A percentile compares a stretch with the other conserved stretches of the same genome.
phyloP scores from a whole-genome alignment of 2,113 vertebrate genomes.

The Strix aluco region DNA sequence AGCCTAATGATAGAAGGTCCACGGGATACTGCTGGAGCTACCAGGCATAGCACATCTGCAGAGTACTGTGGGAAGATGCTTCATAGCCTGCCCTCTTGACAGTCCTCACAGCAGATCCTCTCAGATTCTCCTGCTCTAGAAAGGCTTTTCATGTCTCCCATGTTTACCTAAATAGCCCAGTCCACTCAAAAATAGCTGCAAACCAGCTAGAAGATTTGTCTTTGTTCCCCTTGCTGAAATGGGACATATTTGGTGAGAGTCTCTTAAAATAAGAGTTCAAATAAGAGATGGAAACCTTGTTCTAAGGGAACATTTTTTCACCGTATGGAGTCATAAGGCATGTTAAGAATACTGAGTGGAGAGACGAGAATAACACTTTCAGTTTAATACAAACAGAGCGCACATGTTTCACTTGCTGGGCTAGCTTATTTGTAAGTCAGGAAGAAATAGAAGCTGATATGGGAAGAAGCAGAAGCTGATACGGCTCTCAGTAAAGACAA shows the following conservation, averaged over 20 bases:
- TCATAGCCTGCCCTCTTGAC: neutral
- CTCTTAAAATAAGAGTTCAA: constrained; percentile 14
- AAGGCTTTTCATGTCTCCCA: neutral
- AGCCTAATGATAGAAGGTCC: neutral
- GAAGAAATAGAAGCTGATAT: neutral
- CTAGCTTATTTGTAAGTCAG: neutral
- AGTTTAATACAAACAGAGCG: neutral
- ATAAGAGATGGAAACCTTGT: neutral
- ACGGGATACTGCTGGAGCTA: accelerated
- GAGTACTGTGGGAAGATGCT: neutral
- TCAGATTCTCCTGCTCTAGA: neutral
- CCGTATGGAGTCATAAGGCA: neutral
- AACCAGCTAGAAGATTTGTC: neutral
- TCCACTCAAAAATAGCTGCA: constrained; percentile 16
- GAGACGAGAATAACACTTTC: neutral
- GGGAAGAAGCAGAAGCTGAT: neutral
- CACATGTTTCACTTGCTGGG: neutral
- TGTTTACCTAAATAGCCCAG: constrained; percentile 36
- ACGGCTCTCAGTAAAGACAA: neutral
- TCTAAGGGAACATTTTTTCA: constrained; percentile 9
- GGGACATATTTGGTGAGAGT: neutral
- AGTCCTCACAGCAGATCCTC: neutral
- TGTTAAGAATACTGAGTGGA: neutral
- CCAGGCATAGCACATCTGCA: neutral
- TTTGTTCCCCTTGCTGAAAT: neutral